Conservation (phyloP, 1,140 invertebrate genomes). For the Papilio machaon region DNA sequence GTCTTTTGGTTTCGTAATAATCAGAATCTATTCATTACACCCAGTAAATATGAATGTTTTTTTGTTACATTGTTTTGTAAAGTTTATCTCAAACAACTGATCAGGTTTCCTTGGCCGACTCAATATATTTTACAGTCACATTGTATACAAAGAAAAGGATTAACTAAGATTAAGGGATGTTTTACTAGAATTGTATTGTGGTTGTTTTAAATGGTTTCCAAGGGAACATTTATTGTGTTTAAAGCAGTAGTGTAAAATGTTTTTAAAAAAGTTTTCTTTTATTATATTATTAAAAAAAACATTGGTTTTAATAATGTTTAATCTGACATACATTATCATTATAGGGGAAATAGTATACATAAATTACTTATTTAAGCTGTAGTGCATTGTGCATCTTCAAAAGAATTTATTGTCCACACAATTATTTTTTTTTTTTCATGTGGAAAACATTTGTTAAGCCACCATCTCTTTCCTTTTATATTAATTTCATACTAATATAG, state of each 20-base stretch:
- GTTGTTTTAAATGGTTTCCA: not conserved
- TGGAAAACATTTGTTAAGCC: too few relatives aligned
- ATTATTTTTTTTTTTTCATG: too few relatives aligned
- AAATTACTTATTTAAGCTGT: too few relatives aligned
- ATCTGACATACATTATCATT: not conserved
- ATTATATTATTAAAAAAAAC: not conserved
- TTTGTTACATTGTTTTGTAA: not conserved
- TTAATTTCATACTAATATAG: not conserved
- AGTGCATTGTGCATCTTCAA: too few relatives aligned
- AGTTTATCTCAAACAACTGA: not conserved
- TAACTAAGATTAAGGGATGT: conserved; percentile 47
- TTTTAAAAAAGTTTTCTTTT: not conserved
- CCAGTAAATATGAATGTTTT: not conserved
- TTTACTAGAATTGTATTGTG: not conserved
- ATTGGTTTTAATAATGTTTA: not conserved
- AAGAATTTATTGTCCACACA: too few relatives aligned
- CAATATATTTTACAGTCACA: conserved; percentile 48
- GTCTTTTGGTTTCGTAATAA: not conserved
- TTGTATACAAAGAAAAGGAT: conserved; percentile 62
- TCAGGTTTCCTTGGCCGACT: not conserved
- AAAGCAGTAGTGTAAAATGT: not conserved
- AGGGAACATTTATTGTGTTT: not conserved
- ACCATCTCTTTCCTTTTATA: not conserved
- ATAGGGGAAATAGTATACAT: too few relatives aligned
- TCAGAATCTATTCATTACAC: not conserved